Evolutionary conservation across 2,888 invertebrate genomes (phyloP), one percentile per base, ranked within the genome.

Genomic region (Diaprepes abbreviatus): DNA sequence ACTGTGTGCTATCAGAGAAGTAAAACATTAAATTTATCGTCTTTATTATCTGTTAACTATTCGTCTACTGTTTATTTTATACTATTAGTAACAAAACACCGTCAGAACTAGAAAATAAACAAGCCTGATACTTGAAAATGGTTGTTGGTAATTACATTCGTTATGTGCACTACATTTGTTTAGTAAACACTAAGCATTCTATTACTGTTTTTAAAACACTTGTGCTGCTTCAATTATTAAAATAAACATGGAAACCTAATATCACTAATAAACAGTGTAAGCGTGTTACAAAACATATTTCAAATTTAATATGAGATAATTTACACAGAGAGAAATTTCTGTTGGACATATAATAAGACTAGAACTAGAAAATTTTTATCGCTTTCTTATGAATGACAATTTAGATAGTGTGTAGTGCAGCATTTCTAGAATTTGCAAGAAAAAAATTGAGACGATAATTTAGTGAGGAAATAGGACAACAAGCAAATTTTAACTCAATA

Each of bases 161-260:
- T 65, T 57, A 19, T 57, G 57, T 65, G 36, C 17, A 43, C 36
- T 55, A 55, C 66, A 59, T 66, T 59, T 66, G 66, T 66, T 66
- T 66, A 40, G 48, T 59, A 66, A 66, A 66, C 66, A 66, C 45
- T 19, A 43, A n/a, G 2, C 43, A 38, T 24, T 45, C 17, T 40
- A 50, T 48, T 24, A 59, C 35, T 59, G 19, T 36, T 66, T 38
- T 59, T 52, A 66, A 64, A 58, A 48, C 66, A 59, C 66, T 66
- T 59, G 40, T 54, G 40, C 28, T 28, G 57, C 16, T 50, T 58
- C 65, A 65, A 65, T 66, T 66, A 58, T 66, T 66, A 52, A 66
- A 66, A 66, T 52, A 66, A 59, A 59, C 59, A 66, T 12, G 40
- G 59, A 66, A 52, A 59, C 66, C 38, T 48, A 65, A 66, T 66